These are phyloP conservation scores for Rhynchopsitta pachyrhyncha DNA, from an alignment of 2,113 vertebrate genomes.

Conservation along the genomic window DNA sequence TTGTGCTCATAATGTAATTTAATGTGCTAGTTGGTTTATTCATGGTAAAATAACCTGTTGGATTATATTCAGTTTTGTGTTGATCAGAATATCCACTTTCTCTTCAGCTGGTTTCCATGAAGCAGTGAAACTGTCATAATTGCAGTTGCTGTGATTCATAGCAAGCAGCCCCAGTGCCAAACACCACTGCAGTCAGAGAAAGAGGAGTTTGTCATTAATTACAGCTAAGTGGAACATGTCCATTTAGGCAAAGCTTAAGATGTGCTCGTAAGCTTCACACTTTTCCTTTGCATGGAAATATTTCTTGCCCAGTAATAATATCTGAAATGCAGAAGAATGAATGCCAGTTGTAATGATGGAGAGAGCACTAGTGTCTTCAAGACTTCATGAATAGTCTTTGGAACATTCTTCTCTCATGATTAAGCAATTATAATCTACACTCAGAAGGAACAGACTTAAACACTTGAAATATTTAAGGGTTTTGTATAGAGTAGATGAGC, in stretches of 20 bases:
- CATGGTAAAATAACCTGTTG: background rate
- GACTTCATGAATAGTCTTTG: constrained; percentile 16
- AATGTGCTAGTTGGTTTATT: background rate
- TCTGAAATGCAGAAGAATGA: background rate
- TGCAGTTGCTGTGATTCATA: background rate
- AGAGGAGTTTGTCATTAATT: background rate
- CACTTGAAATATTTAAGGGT: constrained; percentile 14
- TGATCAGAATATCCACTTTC: background rate
- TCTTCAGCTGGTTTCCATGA: background rate
- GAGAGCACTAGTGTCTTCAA: background rate
- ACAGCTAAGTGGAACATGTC: background rate
- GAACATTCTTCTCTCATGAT: background rate
- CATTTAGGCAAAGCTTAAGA: background rate
- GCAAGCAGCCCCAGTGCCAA: background rate
- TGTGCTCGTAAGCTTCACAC: background rate
- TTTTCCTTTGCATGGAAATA: background rate
- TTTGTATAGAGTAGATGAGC: constrained; percentile 12
- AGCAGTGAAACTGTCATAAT: background rate
- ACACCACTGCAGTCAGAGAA: background rate
- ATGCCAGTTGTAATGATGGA: background rate
- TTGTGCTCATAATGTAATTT: background rate
- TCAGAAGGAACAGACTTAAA: background rate
- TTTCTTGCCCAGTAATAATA: background rate
- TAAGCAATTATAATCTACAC: background rate
- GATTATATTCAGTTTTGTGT: background rate